Evolutionary conservation across 2,113 vertebrate genomes (phyloP), one percentile per base, ranked within the genome.

Genomic region (Istiophorus platypterus): DNA sequence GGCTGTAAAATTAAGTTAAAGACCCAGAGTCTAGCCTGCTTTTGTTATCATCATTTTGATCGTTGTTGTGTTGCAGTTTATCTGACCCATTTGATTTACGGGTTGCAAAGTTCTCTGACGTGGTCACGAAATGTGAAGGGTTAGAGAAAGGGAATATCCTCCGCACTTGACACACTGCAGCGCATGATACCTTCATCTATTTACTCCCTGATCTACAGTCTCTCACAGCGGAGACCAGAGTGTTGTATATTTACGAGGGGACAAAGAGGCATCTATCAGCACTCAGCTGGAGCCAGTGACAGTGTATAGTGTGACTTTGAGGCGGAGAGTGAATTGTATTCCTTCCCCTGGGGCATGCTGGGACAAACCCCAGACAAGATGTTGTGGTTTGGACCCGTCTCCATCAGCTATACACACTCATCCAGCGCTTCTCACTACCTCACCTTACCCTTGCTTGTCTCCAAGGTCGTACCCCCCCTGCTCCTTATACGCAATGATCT

Each of bases 181-280:
- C 9, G 7, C 84, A 80, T 57, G 76, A 81, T 86, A 87, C 76
- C 82, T 84, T 77, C 72, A 76, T 64, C 73, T 88, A 68, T 89
- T 93, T 90, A 86, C 84, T 69, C 49, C 52, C 79, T 88, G 87
- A 91, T 91, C 80, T 91, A 89, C 86, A 78, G 76, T 87, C 84
- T 72, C 80, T 70, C 54, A 31, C 83, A 73, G 71, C 70, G 14
- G 63, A 63, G 64, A 84, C 76, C 70, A 51, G 62, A 20, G 49
- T 80, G 77, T 72, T 89, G 85, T 92, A 34, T 92, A 89, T 92
- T 92, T 90, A 92, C 66, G 83, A 59, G 58, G 45, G 69, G 72
- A 84, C 79, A 75, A 71, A 82, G 56, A 84, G 63, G 52, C 82
- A 90, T 89, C 88, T 65, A 87, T 93, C 88, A 89, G 81, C 79